Evolutionary conservation across 2,888 invertebrate species (phyloP).

Genomic region (Muscina levida): DNA sequence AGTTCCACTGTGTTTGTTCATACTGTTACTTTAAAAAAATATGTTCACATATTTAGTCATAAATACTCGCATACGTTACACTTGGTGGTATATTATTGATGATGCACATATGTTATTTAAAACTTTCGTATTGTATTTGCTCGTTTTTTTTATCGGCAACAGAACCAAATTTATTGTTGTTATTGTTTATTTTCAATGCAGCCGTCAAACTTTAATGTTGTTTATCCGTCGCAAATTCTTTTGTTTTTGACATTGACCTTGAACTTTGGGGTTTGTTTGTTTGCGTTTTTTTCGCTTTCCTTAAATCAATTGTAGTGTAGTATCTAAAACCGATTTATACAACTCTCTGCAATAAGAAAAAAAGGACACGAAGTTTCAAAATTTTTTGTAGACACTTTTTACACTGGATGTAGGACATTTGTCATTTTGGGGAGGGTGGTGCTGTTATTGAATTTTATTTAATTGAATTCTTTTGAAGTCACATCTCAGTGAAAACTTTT

Average conservation of each 20-base stretch:
- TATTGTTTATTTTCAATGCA: not conserved
- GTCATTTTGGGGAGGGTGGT: constrained; percentile 41
- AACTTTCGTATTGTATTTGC: constrained; percentile 9
- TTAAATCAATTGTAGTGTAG: no score
- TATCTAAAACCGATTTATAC: not conserved
- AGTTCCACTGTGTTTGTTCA: no score
- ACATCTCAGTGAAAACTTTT: constrained; percentile 1
- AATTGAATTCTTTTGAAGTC: constrained; percentile 47
- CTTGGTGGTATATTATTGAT: constrained; percentile 48
- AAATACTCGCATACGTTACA: no score
- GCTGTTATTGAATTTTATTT: constrained; percentile 46
- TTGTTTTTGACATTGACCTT: constrained; percentile 38
- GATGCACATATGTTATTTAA: no score
- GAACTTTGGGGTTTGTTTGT: constrained; percentile 35
- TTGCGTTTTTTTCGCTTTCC: constrained; percentile 2
- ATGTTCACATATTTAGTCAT: no score
- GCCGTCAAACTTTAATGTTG: constrained; percentile 8
- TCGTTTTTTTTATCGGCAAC: not conserved
- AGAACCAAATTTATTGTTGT: not conserved
- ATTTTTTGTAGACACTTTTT: constrained; percentile 19
- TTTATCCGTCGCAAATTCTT: constrained; percentile 11
- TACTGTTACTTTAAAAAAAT: no score
- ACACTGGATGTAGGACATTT: constrained; percentile 22
- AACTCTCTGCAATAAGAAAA: not conserved
- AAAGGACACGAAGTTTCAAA: not conserved